These are phyloP conservation scores for Mamestra brassicae DNA, from an alignment of 2,888 invertebrate species.

Conservation along the genomic window DNA sequence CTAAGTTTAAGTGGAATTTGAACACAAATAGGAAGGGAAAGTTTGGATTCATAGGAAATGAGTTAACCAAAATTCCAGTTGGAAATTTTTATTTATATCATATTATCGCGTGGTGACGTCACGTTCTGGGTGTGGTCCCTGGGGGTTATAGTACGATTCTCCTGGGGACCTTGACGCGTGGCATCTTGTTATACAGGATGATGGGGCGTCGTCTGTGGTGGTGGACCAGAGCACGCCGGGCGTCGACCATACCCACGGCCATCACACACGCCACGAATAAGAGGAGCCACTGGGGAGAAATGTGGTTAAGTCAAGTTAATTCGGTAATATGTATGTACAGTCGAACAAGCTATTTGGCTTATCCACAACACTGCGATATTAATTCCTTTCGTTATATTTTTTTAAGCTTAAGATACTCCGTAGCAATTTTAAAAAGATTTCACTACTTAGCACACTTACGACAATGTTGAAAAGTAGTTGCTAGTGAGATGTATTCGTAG, in stretches of 20 bases:
- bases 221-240: slow-evolving; percentile 29
- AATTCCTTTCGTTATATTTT: too few species aligned
- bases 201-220: slow-evolving; percentile 53
- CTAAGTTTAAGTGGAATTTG: not conserved
- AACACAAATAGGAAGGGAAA: not conserved
- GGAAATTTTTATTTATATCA: slow-evolving; percentile 34
- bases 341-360: not conserved
- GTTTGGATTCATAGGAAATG: not conserved
- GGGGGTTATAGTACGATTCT: slow-evolving; percentile 31
- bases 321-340: not conserved
- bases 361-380: too few species aligned
- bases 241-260: slow-evolving; percentile 33
- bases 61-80: slow-evolving; percentile 9
- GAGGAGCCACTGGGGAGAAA: slow-evolving; percentile 66
- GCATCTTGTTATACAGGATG: slow-evolving; percentile 53
- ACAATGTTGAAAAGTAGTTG: not conserved
- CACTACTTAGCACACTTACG: not conserved
- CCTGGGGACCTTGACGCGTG: slow-evolving; percentile 36
- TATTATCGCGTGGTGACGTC: not conserved
- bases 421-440: too few species aligned
- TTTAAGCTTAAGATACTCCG: too few species aligned
- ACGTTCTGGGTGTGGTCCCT: not conserved
- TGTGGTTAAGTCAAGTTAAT: not conserved
- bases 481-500: too few species aligned
- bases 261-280: slow-evolving; percentile 63